Evolutionary conservation across 1,140 invertebrate genomes (phyloP).

Genomic region (Hesperophylax magnus): DNA sequence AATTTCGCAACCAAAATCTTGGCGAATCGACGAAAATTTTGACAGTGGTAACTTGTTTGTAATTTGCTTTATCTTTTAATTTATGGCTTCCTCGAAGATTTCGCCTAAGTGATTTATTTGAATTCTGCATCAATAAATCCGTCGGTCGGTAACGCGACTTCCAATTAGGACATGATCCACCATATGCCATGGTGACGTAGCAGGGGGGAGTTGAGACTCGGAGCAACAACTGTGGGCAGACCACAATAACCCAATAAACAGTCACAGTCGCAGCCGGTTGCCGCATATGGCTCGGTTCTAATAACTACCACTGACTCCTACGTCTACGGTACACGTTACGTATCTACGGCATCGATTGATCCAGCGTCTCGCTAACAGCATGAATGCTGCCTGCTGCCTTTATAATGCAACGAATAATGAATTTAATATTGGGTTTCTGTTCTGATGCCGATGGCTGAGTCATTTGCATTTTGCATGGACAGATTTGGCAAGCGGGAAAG

Average conservation of each 20-base stretch:
- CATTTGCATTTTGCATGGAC: not conserved
- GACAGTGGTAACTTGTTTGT: too few relatives aligned
- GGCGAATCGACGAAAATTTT: too few relatives aligned
- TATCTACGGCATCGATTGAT: not conserved
- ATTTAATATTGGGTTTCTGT: not conserved
- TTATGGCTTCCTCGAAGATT: not conserved
- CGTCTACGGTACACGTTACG: not conserved
- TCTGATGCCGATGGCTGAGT: not conserved
- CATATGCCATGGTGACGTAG: constrained; percentile 13
- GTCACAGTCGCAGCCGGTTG: not conserved
- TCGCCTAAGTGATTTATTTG: constrained; percentile 19
- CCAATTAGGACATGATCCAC: constrained; percentile 21
- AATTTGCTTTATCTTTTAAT: too few relatives aligned
- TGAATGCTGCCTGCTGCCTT: not conserved
- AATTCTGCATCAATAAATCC: constrained; percentile 11
- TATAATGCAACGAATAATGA: not conserved
- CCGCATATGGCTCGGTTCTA: constrained; percentile 10
- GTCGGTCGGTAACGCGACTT: not conserved
- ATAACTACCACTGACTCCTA: not conserved
- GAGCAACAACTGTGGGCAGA: not conserved
- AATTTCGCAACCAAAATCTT: too few relatives aligned
- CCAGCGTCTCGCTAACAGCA: not conserved
- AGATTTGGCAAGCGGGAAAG: constrained; percentile 30
- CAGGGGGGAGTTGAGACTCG: not conserved
- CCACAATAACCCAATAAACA: not conserved